Base-by-base conservation (phyloP, 2,888 invertebrate species). In the Margaritifera margaritifera region DNA sequence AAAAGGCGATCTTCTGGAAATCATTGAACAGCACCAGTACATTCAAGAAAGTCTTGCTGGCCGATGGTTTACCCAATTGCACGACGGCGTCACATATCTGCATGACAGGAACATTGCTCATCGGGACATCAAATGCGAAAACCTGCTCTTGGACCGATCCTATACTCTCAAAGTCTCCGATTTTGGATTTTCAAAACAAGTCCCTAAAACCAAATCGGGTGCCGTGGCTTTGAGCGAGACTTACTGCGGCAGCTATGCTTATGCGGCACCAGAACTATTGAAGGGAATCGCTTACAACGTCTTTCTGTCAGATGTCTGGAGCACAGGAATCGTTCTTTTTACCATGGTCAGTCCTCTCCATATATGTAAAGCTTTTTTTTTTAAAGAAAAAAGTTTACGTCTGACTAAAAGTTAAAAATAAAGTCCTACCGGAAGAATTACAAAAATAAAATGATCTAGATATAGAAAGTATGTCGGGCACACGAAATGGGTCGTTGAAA, bases 231-330 rank as follows among this genome's bases (percentile, higher is more conserved):
- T 82, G 19, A 95, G 95, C 80, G 94, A 95, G 87, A 96, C 95
- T 2, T 95, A 94, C 87, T 96, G 96, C 86, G 96, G 96, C 2
- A 96, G 96, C 89, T 96, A 95, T 84, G 96, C 96, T 0, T 96
- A 96, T 86, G 95, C 96, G 0, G 94, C 96, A 0, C 96, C 96
- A 0, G 96, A 96, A 90, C 95, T 96, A 74, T 89, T 96, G 6
- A 93, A 94, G 75, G 95, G 95, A 24, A 93, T 94, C 52, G 95
- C 96, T 0, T 96, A 96, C 84, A 93, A 94, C 84, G 95, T 96
- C 0, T 94, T 94, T 84, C 91, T 93, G 77, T 94, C 96, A 0
- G 96, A 96, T 81, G 91, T 95, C 56, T 96, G 96, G 96, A 96
- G 96, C 65, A 94, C 94, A 92, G 96, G 96, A 0, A 95, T 96